Base-by-base conservation (phyloP, 53 echinoderm and acorn worm genomes). In the Echinarachnius parma region DNA sequence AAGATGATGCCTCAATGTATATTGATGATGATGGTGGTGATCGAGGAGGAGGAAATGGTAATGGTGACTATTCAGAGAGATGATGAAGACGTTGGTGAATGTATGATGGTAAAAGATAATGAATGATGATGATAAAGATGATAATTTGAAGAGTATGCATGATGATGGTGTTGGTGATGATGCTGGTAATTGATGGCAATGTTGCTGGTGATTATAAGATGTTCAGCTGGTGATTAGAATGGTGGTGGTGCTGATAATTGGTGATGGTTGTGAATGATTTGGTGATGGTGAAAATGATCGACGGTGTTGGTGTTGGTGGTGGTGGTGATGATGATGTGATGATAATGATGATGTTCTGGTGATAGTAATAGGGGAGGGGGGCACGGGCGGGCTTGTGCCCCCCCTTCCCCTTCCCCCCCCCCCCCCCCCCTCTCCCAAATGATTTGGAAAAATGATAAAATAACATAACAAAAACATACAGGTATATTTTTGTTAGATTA, bases 81-180 rank as follows among this genome's bases (percentile, higher is more conserved):
- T n/a, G n/a, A n/a, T n/a, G n/a, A n/a, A n/a, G 53, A 26, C 25
- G 1, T 52, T 19, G 25, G 52, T 21, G 52, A 9, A 22, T 53
- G 53, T 9, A 53, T n/a, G n/a, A n/a, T n/a, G n/a, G n/a, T n/a
- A n/a, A n/a, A n/a, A n/a, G n/a, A n/a, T n/a, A 53, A 21, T 10
- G 31, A 9, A 59, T 59, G 31, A 33, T 31, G 31, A 59, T 59
- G 31, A 58, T 58, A 3, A 58, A 31, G 31, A 31, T 31, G 31
- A 31, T 58, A 15, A 31, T 29, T 29, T 21, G 27, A 55, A 18
- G 56, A 55, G 13, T 2, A 55, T 55, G 27, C 28, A 55, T 27
- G 56, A 26, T 3, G 56, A 27, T 55, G 27, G 30, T 25, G 24
- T 11, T 52, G 52, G 21, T 55, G 56, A 55, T 55, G 27, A 55